phyloP scores from a whole-genome alignment of 2,888 invertebrate species.

The Druceiella hillmani region DNA sequence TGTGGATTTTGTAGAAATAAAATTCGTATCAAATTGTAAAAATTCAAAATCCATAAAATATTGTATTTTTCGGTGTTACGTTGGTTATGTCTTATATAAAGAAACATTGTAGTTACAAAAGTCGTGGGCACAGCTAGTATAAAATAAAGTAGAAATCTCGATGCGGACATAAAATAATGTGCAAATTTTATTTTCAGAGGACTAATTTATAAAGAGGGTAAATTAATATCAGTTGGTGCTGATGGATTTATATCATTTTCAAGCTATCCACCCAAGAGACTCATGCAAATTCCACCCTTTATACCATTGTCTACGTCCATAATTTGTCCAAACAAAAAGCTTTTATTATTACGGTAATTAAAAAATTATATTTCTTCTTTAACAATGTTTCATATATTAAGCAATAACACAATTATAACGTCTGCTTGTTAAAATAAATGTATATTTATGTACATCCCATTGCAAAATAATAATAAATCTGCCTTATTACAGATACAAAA shows the following conservation, averaged over 20 bases:
- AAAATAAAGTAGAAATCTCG: too few relatives aligned
- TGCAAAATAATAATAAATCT: constrained; percentile 1
- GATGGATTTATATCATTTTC: constrained; percentile 75
- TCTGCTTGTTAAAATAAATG: too few relatives aligned
- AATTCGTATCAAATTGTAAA: too few relatives aligned
- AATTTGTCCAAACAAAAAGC: constrained; percentile 48
- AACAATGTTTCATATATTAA: not conserved
- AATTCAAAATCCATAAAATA: too few relatives aligned
- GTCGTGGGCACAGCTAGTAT: too few relatives aligned
- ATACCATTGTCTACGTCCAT: constrained; percentile 55
- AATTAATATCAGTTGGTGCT: constrained; percentile 74
- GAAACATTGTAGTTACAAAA: too few relatives aligned
- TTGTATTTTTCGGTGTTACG: too few relatives aligned
- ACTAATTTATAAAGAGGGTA: constrained; percentile 57
- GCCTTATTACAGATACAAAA: constrained; percentile 40
- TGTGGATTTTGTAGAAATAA: too few relatives aligned
- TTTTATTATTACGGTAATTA: constrained; percentile 50
- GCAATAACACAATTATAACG: not conserved
- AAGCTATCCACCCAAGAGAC: constrained; percentile 61
- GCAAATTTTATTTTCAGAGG: constrained; percentile 56
- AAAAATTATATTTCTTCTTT: not conserved
- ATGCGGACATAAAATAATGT: too few relatives aligned
- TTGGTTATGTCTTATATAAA: too few relatives aligned
- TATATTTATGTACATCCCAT: not conserved
- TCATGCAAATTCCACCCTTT: constrained; percentile 68